Conservation (phyloP, 2,888 invertebrate genomes). For the Theretra japonica region DNA sequence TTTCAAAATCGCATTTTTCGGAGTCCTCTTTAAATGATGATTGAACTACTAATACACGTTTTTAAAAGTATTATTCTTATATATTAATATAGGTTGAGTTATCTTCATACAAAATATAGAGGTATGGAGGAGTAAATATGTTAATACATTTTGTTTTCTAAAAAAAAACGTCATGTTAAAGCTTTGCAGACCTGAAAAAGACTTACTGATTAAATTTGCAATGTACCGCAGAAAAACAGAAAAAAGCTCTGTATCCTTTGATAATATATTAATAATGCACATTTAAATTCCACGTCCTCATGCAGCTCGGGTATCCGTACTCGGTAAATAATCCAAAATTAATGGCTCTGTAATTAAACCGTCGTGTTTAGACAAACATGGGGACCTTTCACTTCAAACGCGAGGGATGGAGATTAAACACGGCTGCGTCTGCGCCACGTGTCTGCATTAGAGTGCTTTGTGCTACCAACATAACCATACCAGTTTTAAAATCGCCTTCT, state of each 20-base stretch:
- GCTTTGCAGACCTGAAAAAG: neutral
- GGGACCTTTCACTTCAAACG: slow-evolving; percentile 75
- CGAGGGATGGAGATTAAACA: slow-evolving; percentile 76
- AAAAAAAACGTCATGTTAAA: too few species aligned
- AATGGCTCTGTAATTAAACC: slow-evolving; percentile 81
- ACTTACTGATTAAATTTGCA: neutral
- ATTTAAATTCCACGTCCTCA: slow-evolving; percentile 24
- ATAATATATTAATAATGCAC: slow-evolving; percentile 21
- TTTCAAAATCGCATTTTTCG: too few species aligned
- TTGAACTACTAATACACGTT: too few species aligned
- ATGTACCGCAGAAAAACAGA: neutral
- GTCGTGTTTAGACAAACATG: slow-evolving; percentile 77
- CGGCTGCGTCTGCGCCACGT: slow-evolving; percentile 79
- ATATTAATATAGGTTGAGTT: too few species aligned
- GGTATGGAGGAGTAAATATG: neutral
- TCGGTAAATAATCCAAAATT: slow-evolving; percentile 80
- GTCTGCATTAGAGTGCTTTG: slow-evolving; percentile 67
- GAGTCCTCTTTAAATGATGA: too few species aligned
- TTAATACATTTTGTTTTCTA: too few species aligned
- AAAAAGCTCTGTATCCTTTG: slow-evolving; percentile 2
- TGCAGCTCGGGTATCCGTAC: slow-evolving; percentile 43
- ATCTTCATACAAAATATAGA: neutral
- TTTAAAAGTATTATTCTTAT: too few species aligned
- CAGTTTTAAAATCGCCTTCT: neutral
- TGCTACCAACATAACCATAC: slow-evolving; percentile 46